phyloP scores from a whole-genome alignment of 2,113 vertebrate genomes.

The Macquaria ambigua region DNA sequence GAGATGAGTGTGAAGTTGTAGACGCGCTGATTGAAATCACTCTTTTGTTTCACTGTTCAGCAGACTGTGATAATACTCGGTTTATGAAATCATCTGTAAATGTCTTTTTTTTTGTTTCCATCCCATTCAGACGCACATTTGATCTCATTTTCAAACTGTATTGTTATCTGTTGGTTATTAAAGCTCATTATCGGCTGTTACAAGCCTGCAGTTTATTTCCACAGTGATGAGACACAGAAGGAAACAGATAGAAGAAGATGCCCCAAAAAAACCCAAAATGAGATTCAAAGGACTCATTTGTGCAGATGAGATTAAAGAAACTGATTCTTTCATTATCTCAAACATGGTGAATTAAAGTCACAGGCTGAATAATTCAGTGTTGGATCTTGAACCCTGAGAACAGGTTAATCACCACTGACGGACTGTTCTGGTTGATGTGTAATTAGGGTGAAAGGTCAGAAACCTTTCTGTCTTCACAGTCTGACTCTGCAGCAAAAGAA shows the following conservation, averaged over 20 bases:
- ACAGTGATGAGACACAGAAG: background rate
- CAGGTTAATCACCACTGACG: background rate
- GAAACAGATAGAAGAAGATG: background rate
- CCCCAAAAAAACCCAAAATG: conserved; percentile 9
- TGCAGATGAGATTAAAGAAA: conserved; percentile 45
- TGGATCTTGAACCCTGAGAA: background rate
- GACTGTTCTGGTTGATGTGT: background rate
- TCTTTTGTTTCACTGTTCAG: background rate
- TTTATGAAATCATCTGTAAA: background rate
- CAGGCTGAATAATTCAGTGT: conserved; percentile 13
- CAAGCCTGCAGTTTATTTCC: conserved; percentile 26
- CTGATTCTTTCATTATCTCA: conserved; percentile 41
- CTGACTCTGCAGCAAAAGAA: background rate
- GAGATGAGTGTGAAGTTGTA: background rate
- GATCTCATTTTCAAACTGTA: background rate
- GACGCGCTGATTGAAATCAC: background rate
- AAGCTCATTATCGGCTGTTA: conserved; percentile 12
- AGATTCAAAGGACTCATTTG: conserved; percentile 42
- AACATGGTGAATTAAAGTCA: conserved; percentile 16
- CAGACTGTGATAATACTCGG: background rate
- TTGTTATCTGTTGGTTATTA: conserved; percentile 29
- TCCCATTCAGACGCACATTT: background rate
- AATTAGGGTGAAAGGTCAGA: conserved; percentile 5
- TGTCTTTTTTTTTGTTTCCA: background rate
- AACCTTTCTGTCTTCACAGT: background rate